phyloP scores from a whole-genome alignment of 2,888 invertebrate species.

The Orchestes rusci region DNA sequence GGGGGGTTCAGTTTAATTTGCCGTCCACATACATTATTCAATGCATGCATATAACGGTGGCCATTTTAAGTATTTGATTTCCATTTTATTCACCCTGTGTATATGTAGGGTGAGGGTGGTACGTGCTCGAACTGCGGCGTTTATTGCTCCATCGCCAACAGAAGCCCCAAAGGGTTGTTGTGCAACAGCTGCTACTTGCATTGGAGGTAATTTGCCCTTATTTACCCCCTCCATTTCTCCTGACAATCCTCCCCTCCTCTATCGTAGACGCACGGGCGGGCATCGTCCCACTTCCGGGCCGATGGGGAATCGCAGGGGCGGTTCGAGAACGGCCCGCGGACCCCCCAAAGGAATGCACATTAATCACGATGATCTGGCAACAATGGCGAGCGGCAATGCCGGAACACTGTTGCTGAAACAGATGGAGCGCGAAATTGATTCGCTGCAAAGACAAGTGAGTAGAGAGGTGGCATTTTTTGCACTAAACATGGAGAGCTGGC shows the following conservation, averaged over 20 bases:
- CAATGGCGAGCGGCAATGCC: slow-evolving; percentile 70
- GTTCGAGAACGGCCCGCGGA: slow-evolving; percentile 64
- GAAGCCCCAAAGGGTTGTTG: slow-evolving; percentile 68
- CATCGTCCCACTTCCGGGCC: slow-evolving; percentile 70
- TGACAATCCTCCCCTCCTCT: too few relatives aligned
- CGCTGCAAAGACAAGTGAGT: slow-evolving; percentile 94
- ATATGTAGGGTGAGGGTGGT: slow-evolving; percentile 46
- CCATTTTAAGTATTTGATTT: too few relatives aligned
- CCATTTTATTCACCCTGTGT: too few relatives aligned
- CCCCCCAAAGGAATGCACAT: slow-evolving; percentile 96
- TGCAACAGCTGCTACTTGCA: slow-evolving; percentile 81
- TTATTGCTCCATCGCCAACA: slow-evolving; percentile 65
- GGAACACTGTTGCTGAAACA: slow-evolving; percentile 81
- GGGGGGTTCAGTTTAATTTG: too few relatives aligned
- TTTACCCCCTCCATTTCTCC: too few relatives aligned
- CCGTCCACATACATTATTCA: too few relatives aligned
- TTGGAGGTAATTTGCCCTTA: slow-evolving; percentile 58
- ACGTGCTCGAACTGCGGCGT: slow-evolving; percentile 60
- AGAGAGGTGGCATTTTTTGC: slow-evolving; percentile 71
- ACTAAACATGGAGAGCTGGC: slow-evolving; percentile 7
- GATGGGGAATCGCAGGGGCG: slow-evolving; percentile 23
- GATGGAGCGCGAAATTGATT: slow-evolving; percentile 89
- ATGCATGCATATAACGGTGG: too few relatives aligned
- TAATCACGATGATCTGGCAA: slow-evolving; percentile 92
- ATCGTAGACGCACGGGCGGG: slow-evolving; percentile 77